Base-by-base conservation (phyloP, 2,888 invertebrate genomes). In the Zygaena filipendulae region DNA sequence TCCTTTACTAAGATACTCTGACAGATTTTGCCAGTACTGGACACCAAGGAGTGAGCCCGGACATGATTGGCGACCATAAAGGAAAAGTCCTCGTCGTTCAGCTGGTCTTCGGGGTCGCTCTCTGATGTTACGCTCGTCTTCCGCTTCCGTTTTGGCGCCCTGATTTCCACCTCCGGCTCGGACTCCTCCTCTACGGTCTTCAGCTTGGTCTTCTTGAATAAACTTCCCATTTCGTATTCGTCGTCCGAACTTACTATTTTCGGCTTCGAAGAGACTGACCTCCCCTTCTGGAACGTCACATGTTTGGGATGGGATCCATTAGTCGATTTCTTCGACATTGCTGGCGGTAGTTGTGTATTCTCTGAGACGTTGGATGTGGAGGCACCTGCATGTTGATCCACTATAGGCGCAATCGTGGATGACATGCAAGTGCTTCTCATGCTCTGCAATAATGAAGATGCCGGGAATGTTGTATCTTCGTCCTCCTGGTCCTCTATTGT, bases 21-120 rank as follows among this genome's bases (percentile, higher is more conserved):
- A 7, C 25, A 36, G 13, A 38, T 38, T 36, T 25, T 27, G 1
- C 38, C 38, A 38, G 30, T 38, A 35, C 21, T 35, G n/a, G n/a
- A n/a, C n/a, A n/a, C n/a, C n/a, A 35, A 35, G 24, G 25, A 35
- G 28, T 34, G 34, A 24, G 39, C 39, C 29, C 24, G 30, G 11
- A 30, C 31, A 23, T 27, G 29, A 27, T 20, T 25, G 25, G 24
- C n/a, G n/a, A n/a, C n/a, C n/a, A n/a, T n/a, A n/a, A n/a, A 29
- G 13, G 19, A 20, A 18, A 33, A 29, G 33, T 25, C 31, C 26
- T 29, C 30, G 10, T 31, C 23, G 28, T 31, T 31, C 27, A 25
- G 22, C 25, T 21, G 11, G n/a, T n/a, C n/a, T n/a, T n/a, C n/a
- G n/a, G n/a, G n/a, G n/a, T n/a, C n/a, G n/a, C n/a, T n/a, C n/a